A percentile compares a stretch with the other conserved stretches of the same genome.
Conservation (phyloP, 1,140 invertebrate genomes). For the Saccostrea cuccullata region DNA sequence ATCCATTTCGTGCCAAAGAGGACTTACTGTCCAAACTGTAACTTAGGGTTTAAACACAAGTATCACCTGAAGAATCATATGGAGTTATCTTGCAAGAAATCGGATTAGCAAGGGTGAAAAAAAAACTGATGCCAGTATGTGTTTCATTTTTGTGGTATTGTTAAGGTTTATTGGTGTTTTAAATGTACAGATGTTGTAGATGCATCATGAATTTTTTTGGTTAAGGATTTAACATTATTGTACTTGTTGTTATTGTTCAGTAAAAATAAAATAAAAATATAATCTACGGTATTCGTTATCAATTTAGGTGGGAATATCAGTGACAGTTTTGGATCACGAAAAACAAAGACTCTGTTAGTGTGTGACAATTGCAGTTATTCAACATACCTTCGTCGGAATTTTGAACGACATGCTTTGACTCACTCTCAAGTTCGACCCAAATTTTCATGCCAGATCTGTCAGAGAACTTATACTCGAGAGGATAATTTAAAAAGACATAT, state of each 20-base stretch:
- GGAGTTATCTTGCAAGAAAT: slow-evolving; percentile 20
- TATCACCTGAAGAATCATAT: slow-evolving; percentile 38
- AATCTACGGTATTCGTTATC: neutral
- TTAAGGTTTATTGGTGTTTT: neutral
- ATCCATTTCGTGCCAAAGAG: neutral
- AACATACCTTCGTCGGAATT: neutral
- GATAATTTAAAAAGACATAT: neutral
- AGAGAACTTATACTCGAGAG: neutral
- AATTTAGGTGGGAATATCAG: slow-evolving; percentile 2
- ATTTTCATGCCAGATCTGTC: neutral
- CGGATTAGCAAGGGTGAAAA: neutral
- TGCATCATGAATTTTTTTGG: neutral
- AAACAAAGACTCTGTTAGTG: neutral
- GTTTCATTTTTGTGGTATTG: neutral
- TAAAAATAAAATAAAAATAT: neutral
- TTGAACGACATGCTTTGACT: neutral
- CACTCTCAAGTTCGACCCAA: neutral
- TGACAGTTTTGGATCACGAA: neutral
- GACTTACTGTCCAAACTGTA: neutral
- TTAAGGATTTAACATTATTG: neutral
- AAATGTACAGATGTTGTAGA: neutral
- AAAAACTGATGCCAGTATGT: neutral
- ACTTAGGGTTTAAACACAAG: slow-evolving; percentile 23
- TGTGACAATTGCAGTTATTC: neutral
- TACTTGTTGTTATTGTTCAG: neutral